Conservation (phyloP, 1,140 invertebrate species). For the Papilio polyxenes region DNA sequence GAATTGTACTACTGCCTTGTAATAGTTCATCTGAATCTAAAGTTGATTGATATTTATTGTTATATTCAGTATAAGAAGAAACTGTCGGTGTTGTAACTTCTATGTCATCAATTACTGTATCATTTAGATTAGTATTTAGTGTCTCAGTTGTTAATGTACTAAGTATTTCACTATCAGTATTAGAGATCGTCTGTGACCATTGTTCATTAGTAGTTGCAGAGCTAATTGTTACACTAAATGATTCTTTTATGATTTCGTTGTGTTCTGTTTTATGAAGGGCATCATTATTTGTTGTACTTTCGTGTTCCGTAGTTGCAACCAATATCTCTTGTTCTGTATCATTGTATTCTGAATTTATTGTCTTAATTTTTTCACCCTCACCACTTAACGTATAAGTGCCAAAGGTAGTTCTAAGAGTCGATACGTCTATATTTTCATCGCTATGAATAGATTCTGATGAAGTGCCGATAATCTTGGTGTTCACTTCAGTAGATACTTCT, state of each 20-base stretch:
- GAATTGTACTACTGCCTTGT: constrained; percentile 64
- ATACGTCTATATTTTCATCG: neutral
- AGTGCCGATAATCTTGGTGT: neutral
- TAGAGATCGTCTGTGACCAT: neutral
- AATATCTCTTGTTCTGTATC: constrained; percentile 1
- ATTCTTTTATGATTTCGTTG: constrained; percentile 30
- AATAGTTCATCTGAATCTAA: constrained; percentile 59
- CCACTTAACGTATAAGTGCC: neutral
- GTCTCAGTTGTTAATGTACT: constrained; percentile 20
- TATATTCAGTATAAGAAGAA: constrained; percentile 38
- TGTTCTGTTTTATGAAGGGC: neutral
- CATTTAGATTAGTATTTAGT: neutral
- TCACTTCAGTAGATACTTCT: neutral
- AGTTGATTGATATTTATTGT: constrained; percentile 46
- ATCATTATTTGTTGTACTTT: neutral
- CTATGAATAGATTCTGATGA: neutral
- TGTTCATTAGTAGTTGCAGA: constrained; percentile 11
- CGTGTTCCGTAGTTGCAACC: neutral
- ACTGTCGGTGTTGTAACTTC: constrained; percentile 30
- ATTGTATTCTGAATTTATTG: constrained; percentile 6
- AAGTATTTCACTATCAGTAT: neutral
- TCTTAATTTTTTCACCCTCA: neutral
- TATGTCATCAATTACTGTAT: constrained; percentile 35
- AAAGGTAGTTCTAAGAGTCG: constrained; percentile 19
- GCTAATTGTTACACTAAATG: constrained; percentile 2